A percentile compares a stretch with the other conserved stretches of the same genome.
Conservation (phyloP, 2,888 invertebrate genomes). For the Synergus japonicus region DNA sequence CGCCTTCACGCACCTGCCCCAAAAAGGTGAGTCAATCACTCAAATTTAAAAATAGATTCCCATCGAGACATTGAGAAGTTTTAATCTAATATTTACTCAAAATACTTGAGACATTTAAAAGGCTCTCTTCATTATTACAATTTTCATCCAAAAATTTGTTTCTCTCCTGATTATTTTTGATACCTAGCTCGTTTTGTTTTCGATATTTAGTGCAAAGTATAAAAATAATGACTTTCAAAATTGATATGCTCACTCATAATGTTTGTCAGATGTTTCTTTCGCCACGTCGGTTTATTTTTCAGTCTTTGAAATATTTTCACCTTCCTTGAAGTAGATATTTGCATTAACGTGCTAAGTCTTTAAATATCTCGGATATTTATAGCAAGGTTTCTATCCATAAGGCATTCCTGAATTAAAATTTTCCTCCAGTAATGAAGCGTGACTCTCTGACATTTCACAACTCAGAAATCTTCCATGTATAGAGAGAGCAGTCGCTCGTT, state of each 20-base stretch:
- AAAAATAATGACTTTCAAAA: no score
- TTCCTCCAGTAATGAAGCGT: background rate
- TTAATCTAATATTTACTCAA: background rate
- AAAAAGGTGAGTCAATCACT: slow-evolving; percentile 73
- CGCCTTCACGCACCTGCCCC: slow-evolving; percentile 77
- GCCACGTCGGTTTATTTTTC: no score
- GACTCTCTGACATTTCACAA: background rate
- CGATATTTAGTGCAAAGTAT: no score
- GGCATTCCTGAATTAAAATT: background rate
- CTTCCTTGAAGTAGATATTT: no score
- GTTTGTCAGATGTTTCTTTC: no score
- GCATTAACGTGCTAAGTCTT: no score
- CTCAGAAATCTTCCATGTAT: background rate
- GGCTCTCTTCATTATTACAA: no score
- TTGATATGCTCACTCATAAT: no score
- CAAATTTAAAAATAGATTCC: slow-evolving; percentile 31
- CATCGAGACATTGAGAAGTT: background rate
- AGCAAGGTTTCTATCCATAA: background rate
- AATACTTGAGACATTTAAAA: background rate
- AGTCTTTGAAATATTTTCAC: no score
- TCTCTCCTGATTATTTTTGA: no score
- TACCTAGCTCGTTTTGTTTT: no score
- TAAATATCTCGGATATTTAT: background rate
- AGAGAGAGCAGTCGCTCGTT: background rate
- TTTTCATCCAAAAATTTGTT: no score